Evolutionary conservation across 1,140 invertebrate species (phyloP).

Genomic region (Lordiphosa stackelbergi): DNA sequence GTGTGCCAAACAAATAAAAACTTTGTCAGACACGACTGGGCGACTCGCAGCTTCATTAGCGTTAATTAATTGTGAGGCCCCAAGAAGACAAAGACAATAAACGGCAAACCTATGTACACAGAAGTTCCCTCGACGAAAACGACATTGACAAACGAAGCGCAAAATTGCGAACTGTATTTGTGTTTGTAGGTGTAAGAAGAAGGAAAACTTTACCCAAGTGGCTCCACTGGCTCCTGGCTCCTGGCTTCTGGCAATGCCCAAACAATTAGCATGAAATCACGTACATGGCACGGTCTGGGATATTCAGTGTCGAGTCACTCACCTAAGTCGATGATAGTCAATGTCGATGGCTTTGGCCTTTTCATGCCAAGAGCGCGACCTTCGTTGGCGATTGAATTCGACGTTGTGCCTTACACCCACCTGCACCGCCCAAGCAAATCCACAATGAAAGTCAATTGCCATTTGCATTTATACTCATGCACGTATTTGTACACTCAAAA

Average conservation of each 20-base stretch:
- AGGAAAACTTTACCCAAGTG: conserved; percentile 32
- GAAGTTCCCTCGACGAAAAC: conserved; percentile 34
- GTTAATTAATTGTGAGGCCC: conserved; percentile 69
- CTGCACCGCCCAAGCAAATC: conserved; percentile 9
- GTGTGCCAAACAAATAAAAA: conserved; percentile 45
- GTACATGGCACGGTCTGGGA: conserved; percentile 47
- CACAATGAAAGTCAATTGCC: conserved; percentile 62
- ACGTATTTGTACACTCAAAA: conserved; percentile 3
- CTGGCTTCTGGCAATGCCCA: conserved; percentile 19
- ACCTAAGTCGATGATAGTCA: conserved; percentile 56
- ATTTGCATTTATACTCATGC: conserved; percentile 55
- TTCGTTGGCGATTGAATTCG: conserved; percentile 61
- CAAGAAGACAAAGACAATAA: conserved; percentile 41
- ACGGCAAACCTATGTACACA: conserved; percentile 8
- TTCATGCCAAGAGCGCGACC: conserved; percentile 56
- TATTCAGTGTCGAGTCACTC: conserved; percentile 51
- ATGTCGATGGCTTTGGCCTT: conserved; percentile 61
- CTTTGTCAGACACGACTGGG: conserved; percentile 33
- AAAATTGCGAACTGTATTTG: conserved; percentile 44
- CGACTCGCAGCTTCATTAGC: conserved; percentile 59
- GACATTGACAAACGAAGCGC: conserved; percentile 70
- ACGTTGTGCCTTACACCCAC: conserved; percentile 47
- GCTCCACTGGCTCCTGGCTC: not conserved
- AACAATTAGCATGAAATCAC: conserved; percentile 66
- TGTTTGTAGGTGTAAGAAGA: not conserved